Evolutionary conservation across 2,888 invertebrate genomes (phyloP), one percentile per base, ranked within the genome.

Genomic region (Biston stratarius): DNA sequence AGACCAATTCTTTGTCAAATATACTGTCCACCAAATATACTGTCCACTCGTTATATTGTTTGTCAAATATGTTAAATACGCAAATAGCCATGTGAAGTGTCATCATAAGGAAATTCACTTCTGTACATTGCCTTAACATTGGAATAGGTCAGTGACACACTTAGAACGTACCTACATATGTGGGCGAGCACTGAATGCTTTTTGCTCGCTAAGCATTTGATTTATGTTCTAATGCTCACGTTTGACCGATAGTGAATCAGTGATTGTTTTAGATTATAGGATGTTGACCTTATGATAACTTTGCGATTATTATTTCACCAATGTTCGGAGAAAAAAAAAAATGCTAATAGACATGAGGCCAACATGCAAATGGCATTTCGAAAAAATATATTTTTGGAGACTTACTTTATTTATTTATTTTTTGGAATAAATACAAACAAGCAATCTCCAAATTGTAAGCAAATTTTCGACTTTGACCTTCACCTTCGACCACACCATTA

Each of bases 141-240:
- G 83, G 57, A 77, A 67, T 77, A 86, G 88, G 88, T 87, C 88
- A 84, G 83, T 84, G 82, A 83, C 83, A 78, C 76, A 69, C 67
- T 71, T 69, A 70, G 73, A 44, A 74, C 33, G 5, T 44, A n/a
- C n/a, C n/a, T n/a, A n/a, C n/a, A 80, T 81, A 83, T 80, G 76
- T 78, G 70, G 75, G 74, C 73, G 72, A 47, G 33, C 5, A 44
- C n/a, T 51, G 40, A 58, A 61, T 59, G 64, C 61, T 74, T 78
- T 74, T 77, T 76, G 74, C 74, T 64, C 69, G 61, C 52, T 69
- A 64, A 69, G 59, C 53, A 63, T 62, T 71, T 73, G 67, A 73
- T 71, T 73, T 74, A 74, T 60, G 63, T 61, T 69, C 58, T 66
- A 67, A 67, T 66, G 64, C 58, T 70, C 64, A 68, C 64, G 71